These are phyloP conservation scores for Peribatodes rhomboidaria DNA, from an alignment of 2,888 invertebrate genomes.

Conservation along the genomic window DNA sequence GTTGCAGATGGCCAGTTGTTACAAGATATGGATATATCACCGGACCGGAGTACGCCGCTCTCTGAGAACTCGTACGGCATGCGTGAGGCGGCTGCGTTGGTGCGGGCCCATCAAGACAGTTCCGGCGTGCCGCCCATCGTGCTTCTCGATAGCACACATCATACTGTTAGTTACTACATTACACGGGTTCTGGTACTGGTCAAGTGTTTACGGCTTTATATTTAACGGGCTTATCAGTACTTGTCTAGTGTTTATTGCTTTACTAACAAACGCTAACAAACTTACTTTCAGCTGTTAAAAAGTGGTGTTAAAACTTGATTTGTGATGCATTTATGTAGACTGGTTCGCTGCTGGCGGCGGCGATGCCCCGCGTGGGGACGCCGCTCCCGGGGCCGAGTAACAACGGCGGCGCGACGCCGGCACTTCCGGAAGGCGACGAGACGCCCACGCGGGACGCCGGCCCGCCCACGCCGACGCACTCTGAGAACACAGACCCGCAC, in stretches of 20 bases:
- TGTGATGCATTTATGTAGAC: no score
- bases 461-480: constrained; percentile 83
- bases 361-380: constrained; percentile 88
- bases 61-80: constrained; percentile 91
- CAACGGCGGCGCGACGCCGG: constrained; percentile 75
- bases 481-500: constrained; percentile 79
- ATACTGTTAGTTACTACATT: constrained; percentile 64
- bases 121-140: constrained; percentile 75
- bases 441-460: constrained; percentile 79
- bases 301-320: no score
- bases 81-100: constrained; percentile 65
- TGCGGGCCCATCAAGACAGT: constrained; percentile 48
- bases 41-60: constrained; percentile 95
- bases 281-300: no score
- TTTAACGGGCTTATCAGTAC: no score
- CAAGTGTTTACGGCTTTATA: no score
- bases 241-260: no score
- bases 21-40: constrained; percentile 98
- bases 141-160: constrained; percentile 80
- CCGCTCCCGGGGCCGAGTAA: constrained; percentile 65
- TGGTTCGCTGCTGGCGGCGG: constrained; percentile 89
- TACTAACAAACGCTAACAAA: no score
- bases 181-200: no score
- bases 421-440: constrained; percentile 62
- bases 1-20: constrained; percentile 81